Percentiles rank a stretch among this genome's conserved stretches.
phyloP scores from a whole-genome alignment of 2,888 invertebrate species.

The Corythucha ciliata region DNA sequence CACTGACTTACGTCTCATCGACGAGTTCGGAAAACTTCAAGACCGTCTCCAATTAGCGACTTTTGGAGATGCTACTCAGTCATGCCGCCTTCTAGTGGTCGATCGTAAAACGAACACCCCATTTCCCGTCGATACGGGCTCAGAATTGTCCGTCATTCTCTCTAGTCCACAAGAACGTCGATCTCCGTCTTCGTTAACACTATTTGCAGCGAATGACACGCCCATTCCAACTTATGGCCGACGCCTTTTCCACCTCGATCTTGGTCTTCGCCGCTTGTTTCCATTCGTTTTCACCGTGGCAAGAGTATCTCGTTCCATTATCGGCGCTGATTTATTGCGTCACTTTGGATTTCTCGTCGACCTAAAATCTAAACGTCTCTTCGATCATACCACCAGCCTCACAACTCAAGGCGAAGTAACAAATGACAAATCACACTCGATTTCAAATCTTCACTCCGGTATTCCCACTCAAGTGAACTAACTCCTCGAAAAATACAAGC shows the following conservation, averaged over 20 bases:
- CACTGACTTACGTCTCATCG: too few relatives aligned
- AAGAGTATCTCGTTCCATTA: neutral
- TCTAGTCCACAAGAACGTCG: too few relatives aligned
- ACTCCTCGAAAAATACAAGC: constrained; percentile 17
- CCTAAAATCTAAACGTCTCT: constrained; percentile 6
- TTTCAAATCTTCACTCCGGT: constrained; percentile 8
- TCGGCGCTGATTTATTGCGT: constrained; percentile 16
- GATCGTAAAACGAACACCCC: constrained; percentile 18
- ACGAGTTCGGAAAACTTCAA: constrained; percentile 3
- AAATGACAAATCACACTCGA: neutral
- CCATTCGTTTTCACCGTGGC: constrained; percentile 10
- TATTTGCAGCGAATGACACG: constrained; percentile 14
- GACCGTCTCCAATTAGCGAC: constrained; percentile 4
- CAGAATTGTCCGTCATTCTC: constrained; percentile 6
- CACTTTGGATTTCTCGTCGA: constrained; percentile 26
- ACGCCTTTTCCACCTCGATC: constrained; percentile 5
- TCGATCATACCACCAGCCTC: constrained; percentile 19
- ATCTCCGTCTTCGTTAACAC: neutral
- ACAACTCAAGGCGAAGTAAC: neutral
- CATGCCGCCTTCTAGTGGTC: neutral
- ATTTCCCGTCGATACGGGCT: constrained; percentile 14
- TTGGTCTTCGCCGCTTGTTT: constrained; percentile 13
- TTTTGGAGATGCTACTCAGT: neutral
- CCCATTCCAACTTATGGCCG: constrained; percentile 13
- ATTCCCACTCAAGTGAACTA: neutral